Evolutionary conservation across 1,140 invertebrate genomes (phyloP).

Genomic region (Bombus haemorrhoidalis): DNA sequence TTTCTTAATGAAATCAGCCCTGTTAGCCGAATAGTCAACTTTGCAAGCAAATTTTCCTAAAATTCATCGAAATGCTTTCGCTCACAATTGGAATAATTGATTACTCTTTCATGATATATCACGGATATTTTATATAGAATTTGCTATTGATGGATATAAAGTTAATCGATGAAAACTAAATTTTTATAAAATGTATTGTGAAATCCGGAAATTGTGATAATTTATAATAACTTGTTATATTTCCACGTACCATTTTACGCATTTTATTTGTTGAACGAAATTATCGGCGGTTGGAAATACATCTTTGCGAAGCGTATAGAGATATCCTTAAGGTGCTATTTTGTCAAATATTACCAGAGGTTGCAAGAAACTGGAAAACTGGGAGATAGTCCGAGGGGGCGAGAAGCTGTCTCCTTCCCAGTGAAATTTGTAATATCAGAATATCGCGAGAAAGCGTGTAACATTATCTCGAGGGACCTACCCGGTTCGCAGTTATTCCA

Average conservation of each 20-base stretch:
- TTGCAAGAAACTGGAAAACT: neutral
- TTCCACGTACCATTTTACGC: no score
- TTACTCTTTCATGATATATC: neutral
- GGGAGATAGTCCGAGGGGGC: neutral
- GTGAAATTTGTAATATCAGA: conserved; percentile 28
- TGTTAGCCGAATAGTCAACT: neutral
- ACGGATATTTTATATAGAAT: no score
- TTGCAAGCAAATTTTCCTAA: neutral
- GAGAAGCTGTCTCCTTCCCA: neutral
- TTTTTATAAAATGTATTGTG: neutral
- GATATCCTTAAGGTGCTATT: neutral
- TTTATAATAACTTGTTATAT: no score
- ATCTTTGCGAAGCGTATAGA: neutral
- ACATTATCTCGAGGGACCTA: neutral
- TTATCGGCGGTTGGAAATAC: neutral
- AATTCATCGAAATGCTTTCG: neutral
- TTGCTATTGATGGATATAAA: no score
- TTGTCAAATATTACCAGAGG: neutral
- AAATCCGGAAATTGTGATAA: neutral
- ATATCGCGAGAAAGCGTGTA: neutral
- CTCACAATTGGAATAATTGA: neutral
- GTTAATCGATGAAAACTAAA: neutral
- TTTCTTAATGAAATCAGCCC: neutral
- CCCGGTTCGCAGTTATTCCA: neutral
- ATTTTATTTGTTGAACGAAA: no score